Conservation (phyloP, 2,113 vertebrate species). For the Otolemur garnettii region DNA sequence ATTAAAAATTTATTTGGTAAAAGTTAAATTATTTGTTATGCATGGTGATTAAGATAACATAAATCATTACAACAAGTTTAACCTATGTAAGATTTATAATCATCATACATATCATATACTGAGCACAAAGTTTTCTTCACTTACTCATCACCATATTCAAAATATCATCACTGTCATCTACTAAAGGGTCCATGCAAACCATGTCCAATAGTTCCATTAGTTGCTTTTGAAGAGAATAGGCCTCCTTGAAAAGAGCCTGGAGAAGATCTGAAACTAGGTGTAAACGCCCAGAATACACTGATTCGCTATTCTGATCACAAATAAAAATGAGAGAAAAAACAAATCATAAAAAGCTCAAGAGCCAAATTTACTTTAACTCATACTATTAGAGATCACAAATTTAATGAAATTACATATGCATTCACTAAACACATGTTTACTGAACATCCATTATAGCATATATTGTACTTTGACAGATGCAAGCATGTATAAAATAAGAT, state of each 20-base stretch:
- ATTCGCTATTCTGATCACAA: slow-evolving; percentile 93
- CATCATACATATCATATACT: background rate
- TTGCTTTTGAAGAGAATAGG: slow-evolving; percentile 95
- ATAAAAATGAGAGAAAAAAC: slow-evolving; percentile 51
- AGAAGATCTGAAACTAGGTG: slow-evolving; percentile 96
- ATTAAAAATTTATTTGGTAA: background rate
- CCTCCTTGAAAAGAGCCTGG: slow-evolving; percentile 95
- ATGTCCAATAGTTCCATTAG: slow-evolving; percentile 94
- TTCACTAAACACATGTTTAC: background rate
- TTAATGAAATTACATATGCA: background rate
- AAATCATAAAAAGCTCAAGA: slow-evolving; percentile 42
- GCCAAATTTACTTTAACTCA: slow-evolving; percentile 26
- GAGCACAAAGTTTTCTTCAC: slow-evolving; percentile 33
- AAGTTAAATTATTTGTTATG: background rate
- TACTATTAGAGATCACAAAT: slow-evolving; percentile 1
- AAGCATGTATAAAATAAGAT: background rate
- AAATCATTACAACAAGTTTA: background rate
- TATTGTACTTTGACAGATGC: background rate
- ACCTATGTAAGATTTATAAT: background rate
- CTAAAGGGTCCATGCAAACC: slow-evolving; percentile 87
- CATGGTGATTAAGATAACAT: background rate
- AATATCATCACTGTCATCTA: slow-evolving; percentile 88
- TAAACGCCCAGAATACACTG: slow-evolving; percentile 92
- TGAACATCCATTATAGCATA: background rate
- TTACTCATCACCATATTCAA: slow-evolving; percentile 91